Percentiles rank a stretch among this genome's conserved stretches.
phyloP scores from a whole-genome alignment of 2,797 vertebrate genomes.

The Malurus splendens region DNA sequence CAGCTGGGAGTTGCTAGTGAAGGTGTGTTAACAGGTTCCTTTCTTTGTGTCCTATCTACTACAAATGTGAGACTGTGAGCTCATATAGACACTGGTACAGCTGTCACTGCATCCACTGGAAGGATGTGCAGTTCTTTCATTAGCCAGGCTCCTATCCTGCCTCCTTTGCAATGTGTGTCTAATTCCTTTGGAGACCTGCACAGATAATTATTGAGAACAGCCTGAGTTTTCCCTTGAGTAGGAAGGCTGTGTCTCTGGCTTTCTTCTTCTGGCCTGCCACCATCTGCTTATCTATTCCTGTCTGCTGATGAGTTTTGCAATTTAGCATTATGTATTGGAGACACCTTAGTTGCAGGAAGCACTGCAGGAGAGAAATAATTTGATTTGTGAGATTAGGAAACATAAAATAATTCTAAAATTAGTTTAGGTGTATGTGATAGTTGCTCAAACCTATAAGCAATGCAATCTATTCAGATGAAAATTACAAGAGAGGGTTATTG shows the following conservation, averaged over 20 bases:
- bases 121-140: background rate
- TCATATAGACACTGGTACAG: accelerated
- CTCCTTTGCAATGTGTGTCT: background rate
- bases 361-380: background rate
- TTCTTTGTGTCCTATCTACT: background rate
- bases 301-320: background rate
- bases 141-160: background rate
- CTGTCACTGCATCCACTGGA: background rate
- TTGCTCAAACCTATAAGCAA: background rate
- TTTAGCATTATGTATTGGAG: background rate
- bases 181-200: background rate
- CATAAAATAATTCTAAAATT: background rate
- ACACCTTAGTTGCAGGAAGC: background rate
- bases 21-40: background rate
- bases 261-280: constrained; percentile 9
- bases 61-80: background rate
- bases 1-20: background rate
- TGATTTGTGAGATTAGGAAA: background rate
- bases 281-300: background rate
- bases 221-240: background rate
- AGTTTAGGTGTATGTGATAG: background rate
- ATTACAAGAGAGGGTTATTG: background rate
- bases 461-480: background rate
- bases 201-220: constrained; percentile 9
- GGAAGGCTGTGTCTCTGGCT: background rate